Base-by-base conservation (phyloP, 1,140 invertebrate species). In the Polypedilum pembai region DNA sequence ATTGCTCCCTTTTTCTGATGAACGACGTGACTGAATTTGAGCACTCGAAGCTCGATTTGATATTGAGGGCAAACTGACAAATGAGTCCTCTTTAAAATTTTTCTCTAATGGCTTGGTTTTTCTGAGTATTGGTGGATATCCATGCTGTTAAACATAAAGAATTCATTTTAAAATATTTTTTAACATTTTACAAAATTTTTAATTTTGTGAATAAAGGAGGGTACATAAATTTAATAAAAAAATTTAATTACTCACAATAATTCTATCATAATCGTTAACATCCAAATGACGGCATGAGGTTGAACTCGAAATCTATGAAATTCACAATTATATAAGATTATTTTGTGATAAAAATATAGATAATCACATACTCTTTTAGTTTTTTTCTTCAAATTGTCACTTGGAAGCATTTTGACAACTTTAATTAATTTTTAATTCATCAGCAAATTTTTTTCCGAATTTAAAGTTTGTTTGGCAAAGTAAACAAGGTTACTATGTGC, bases 231-330 rank as follows among this genome's bases (percentile, higher is more conserved):
- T n/a, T n/a, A n/a, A n/a, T n/a, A n/a, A 15, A 3, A 7, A 15
- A 56, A 12, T 45, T 12, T 45, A n/a, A n/a, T n/a, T 12, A 12
- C 45, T 56, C 15, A 56, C 45, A 56, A 56, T 56, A n/a, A 56
- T 56, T 56, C 45, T 56, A 12, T 56, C 45, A 56, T 56, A 56
- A 56, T 56, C 45, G 15, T 56, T 56, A 56, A 56, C 45, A 56
- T 56, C 45, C 45, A 56, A n/a, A 56, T 56, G 45, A 3, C 45
- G 45, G n/a, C 45, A 56, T n/a, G 12, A n/a, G 45, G 45, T 56
- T 56, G 45, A 56, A 56, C 12, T 56, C 12, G 45, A 56, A 12
- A 56, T 56, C 45, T 56, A 33, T 33, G 24, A 33, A 33, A 33
- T 33, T 33, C 2, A 33, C 5, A 33, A 33, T 33, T 33, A 3